phyloP scores from a whole-genome alignment of 2,113 vertebrate genomes.

The Ailuropoda melanoleuca region DNA sequence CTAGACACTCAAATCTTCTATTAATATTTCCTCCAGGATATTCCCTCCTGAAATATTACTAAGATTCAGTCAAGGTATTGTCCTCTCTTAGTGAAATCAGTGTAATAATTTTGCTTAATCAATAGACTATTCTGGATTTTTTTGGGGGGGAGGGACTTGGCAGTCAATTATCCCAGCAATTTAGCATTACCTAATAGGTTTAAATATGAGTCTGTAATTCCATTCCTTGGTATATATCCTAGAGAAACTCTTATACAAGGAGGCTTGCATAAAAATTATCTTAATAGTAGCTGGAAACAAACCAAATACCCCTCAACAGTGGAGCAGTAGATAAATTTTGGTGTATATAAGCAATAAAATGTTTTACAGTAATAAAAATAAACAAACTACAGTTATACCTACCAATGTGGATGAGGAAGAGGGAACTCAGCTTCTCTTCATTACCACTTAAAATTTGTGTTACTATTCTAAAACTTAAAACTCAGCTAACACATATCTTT shows the following conservation, averaged over 20 bases:
- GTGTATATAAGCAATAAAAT: neutral
- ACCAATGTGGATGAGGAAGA: neutral
- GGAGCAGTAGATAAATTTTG: neutral
- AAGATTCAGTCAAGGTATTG: neutral
- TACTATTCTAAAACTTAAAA: neutral
- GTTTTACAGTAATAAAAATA: neutral
- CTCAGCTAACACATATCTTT: neutral
- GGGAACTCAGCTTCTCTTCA: neutral
- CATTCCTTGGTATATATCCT: neutral
- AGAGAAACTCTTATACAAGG: neutral
- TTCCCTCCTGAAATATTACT: neutral
- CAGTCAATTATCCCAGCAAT: neutral
- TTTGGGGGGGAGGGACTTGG: neutral
- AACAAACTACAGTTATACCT: neutral
- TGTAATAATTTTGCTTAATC: neutral
- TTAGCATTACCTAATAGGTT: neutral
- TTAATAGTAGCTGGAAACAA: neutral
- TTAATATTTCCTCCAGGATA: neutral
- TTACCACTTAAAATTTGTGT: neutral
- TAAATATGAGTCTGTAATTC: neutral
- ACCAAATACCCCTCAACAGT: neutral
- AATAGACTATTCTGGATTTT: neutral
- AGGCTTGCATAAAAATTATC: neutral
- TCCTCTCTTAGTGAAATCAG: neutral
- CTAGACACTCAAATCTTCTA: neutral